Base-by-base conservation (phyloP, 1,140 invertebrate genomes). In the Eulimnadia texana region DNA sequence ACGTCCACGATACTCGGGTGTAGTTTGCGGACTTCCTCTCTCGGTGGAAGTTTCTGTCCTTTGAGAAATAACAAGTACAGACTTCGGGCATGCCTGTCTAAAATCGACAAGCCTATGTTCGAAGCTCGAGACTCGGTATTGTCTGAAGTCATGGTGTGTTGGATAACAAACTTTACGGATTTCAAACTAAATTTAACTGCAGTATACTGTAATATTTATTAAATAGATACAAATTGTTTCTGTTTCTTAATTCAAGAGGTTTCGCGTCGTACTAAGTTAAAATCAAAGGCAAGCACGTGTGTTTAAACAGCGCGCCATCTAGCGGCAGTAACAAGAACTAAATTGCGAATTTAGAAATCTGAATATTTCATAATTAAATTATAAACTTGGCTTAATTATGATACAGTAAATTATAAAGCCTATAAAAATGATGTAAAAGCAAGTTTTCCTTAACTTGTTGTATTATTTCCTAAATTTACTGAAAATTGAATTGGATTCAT, bases 1-100 rank as follows among this genome's bases (percentile, higher is more conserved):
- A 58, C 28, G 20, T 58, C 55, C 13, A 58, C 28, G 3, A 58
- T 58, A 16, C 42, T 58, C 13, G 23, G 28, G 29, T 58, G 55
- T 3, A 58, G 20, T 58, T 42, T 49, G 28, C 55, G 23, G 20
- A 58, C 29, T 11, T 33, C 20, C 29, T 58, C 55, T 0, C 55
- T 27, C 13, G 28, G 27, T n/a, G 55, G 55, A 28, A 58, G 13
- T 25, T 25, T 58, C 24, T 58, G 28, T 11, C 28, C 27, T 29
- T 58, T 58, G 19, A 33, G 28, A 27, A 58, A 58, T 3, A 42
- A 33, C 16, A 58, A 16, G 2, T 58, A 42, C 13, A 58, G 42
- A 22, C 27, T 58, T 2, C 55, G 28, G 13, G 55, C 55, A 10
- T 58, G 27, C 42, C 55, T 58, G 24, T 58, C 55, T 42, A 42